A percentile compares a stretch with the other conserved stretches of the same genome.
phyloP scores from a whole-genome alignment of 2,113 vertebrate species.

The Baryphthengus martii region DNA sequence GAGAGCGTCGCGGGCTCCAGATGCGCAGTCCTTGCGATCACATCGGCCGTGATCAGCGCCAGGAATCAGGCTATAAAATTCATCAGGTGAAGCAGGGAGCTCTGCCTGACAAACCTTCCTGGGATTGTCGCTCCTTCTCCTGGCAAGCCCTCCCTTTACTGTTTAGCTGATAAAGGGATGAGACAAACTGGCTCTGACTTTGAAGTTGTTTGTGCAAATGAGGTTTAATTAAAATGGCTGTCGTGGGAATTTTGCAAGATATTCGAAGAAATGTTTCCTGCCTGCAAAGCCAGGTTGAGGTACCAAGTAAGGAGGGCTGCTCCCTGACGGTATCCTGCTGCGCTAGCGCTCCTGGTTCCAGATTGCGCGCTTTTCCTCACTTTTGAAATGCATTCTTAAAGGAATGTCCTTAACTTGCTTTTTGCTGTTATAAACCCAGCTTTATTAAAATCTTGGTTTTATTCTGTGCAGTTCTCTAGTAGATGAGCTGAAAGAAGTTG shows the following conservation, averaged over 20 bases:
- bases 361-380: neutral
- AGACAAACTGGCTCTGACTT: neutral
- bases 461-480: constrained; percentile 78
- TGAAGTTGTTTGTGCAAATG: constrained; percentile 16
- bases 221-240: constrained; percentile 32
- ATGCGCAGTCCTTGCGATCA: constrained; percentile 51
- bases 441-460: neutral
- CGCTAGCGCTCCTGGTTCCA: neutral
- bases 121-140: neutral
- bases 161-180: neutral
- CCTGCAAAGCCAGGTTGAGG: neutral
- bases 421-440: neutral
- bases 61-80: constrained; percentile 84
- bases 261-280: neutral
- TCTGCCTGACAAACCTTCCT: neutral
- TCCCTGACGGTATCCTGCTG: neutral
- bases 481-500: constrained; percentile 78
- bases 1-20: constrained; percentile 48
- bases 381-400: neutral
- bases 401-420: neutral
- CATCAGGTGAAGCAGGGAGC: constrained; percentile 79
- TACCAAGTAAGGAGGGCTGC: neutral
- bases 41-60: constrained; percentile 58
- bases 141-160: neutral
- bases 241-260: neutral